Evolutionary conservation across 2,113 vertebrate species (phyloP), one percentile per base, ranked within the genome.

Genomic region (Cervus canadensis): DNA sequence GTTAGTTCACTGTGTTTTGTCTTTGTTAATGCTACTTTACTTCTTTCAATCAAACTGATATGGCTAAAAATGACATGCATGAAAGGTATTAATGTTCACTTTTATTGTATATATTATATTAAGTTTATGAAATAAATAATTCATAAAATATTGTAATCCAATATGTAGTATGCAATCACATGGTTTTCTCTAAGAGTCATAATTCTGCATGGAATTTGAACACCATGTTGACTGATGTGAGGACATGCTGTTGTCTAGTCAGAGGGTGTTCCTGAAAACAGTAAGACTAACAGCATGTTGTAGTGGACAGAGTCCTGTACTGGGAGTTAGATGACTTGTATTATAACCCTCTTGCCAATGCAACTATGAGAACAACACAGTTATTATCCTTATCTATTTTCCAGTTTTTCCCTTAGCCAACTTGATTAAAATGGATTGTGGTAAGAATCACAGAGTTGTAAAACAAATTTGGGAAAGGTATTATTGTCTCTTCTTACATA

Each of bases 201-300:
- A 94, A 89, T 71, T 79, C 78, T 88, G 50, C 93, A 91, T 67
- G 78, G 79, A 96, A 76, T 74, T 50, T 93, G 96, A 96, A 87
- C 45, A 79, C 36, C 36, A 2, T 16, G 28, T 48, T 84, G 87
- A 89, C 28, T 87, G 87, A 89, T 50, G n/a, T 43, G 36, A 97
- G 92, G 91, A 97, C 92, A 87, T 30, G 56, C 78, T 93, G 87
- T 79, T 96, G 90, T 87, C 84, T 93, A 86, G 78, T 88, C 59
- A 93, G 93, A 97, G 56, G 40, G 67, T 97, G 79, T 97, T 97
- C 94, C 94, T 94, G 82, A 82, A 93, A 82, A 95, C 2, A 85
- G 45, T 62, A 74, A 60, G 50, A 92, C 62, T 96, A 93, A 96
- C 92, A 96, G 79, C 87, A 74, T 93, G 94, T 98, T 97, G 97